Evolutionary conservation across 2,113 vertebrate genomes (phyloP), one percentile per base, ranked within the genome.

Genomic region (Lepus europaeus): DNA sequence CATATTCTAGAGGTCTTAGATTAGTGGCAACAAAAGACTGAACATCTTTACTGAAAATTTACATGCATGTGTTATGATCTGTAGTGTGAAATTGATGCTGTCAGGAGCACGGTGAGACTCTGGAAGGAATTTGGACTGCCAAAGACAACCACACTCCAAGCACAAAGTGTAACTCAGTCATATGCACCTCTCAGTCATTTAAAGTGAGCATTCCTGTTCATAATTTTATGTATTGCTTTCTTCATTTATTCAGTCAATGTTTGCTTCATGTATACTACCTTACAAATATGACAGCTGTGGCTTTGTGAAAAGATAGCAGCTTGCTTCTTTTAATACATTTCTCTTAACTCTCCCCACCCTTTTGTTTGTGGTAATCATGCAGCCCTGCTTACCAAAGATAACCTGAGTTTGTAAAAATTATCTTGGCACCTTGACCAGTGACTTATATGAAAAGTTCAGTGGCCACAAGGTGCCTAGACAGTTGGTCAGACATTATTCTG

Each of bases 221-320:
- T 72, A 33, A 19, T 45, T 29, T 91, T 16, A 20, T 33, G 12
- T 59, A 27, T 73, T 91, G 23, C 72, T 51, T 69, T 80, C 5
- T 36, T 85, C 31, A 69, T 92, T 93, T 87, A n/a, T 49, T 95
- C 51, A 74, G 22, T 27, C 83, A 63, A 74, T 68, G n/a, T 64
- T 89, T 84, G 22, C 36, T 66, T 64, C 2, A 6, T 84, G 23
- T 82, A 3, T 74, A 33, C 56, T 53, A 53, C 4, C 36, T 36
- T 68, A 51, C 39, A 49, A 64, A 8, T 11, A 64, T 23, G 39
- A 29, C 69, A 17, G 51, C 69, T 49, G 69, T n/a, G 29, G 9
- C 59, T 81, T 81, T 87, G 27, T 59, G 36, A 77, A 90, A 63
- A 63, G 39, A 20, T 49, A 23, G 2, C 56, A 73, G 4, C 56